Evolutionary conservation across 2,113 vertebrate species (phyloP).

Genomic region (Paraplagusia blochii): DNA sequence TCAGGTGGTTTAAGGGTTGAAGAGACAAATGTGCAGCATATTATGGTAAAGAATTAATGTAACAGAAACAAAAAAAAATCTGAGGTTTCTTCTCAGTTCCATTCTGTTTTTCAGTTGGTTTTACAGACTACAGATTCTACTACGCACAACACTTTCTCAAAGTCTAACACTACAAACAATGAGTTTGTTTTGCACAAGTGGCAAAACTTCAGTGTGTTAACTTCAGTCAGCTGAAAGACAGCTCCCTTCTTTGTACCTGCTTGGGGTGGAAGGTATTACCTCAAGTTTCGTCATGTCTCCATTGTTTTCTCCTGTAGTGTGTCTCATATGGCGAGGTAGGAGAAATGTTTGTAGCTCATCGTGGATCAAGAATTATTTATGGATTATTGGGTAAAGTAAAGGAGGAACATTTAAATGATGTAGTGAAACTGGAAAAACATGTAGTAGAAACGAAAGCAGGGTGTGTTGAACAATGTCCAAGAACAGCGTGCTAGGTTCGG

Average conservation of each 20-base stretch:
- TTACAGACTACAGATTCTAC: not conserved
- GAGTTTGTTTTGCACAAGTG: conserved; percentile 26
- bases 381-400: too few relatives aligned
- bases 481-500: conserved; percentile 9
- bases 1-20: too few relatives aligned
- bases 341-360: conserved; percentile 21
- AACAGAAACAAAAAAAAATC: too few relatives aligned
- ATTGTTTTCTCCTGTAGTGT: conserved; percentile 58
- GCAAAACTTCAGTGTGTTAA: conserved; percentile 32
- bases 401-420: too few relatives aligned
- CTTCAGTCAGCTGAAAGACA: conserved; percentile 31
- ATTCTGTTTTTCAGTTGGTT: not conserved
- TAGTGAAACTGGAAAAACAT: too few relatives aligned
- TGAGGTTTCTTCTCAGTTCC: too few relatives aligned
- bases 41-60: too few relatives aligned
- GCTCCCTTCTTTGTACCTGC: conserved; percentile 44
- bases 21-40: too few relatives aligned
- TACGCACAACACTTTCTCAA: conserved; percentile 1
- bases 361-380: too few relatives aligned
- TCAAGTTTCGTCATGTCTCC: conserved; percentile 70
- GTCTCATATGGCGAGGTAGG: conserved; percentile 45
- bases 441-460: too few relatives aligned
- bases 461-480: not conserved
- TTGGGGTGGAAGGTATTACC: conserved; percentile 58
- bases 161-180: conserved; percentile 1